Evolutionary conservation across 2,888 invertebrate genomes (phyloP), one percentile per base, ranked within the genome.

Genomic region (Pterobdella sp.): DNA sequence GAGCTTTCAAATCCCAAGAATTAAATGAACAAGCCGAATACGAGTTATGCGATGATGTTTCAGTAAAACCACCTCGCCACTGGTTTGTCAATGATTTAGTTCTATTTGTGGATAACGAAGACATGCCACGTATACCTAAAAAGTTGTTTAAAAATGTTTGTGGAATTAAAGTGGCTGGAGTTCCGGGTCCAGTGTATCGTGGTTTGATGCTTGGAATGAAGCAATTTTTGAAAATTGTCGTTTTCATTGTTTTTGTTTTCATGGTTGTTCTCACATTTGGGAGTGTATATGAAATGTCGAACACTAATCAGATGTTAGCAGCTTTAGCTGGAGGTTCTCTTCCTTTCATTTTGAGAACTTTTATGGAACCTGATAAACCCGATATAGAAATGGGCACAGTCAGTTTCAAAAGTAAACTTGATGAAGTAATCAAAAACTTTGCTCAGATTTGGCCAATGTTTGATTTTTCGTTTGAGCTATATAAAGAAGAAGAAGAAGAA

Each of bases 181-280:
- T 80, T 0, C 83, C 83, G 0, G 83, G 83, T 0, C 82, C 82
- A 0, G 82, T 83, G 0, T 82, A 81, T 73, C 76, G 79, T 3
- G 81, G 81, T 72, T 78, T 82, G 1, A 75, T 83, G 32, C 76
- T 79, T 31, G 83, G 82, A n/a, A 80, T 81, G 4, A 80, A 80
- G 29, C 81, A 82, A 74, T 82, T 83, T 76, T 77, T 81, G 66
- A 80, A 80, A 26, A 82, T 82, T 70, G 80, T 82, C 0, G 74
- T 81, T 3, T 83, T 83, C 75, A 77, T 83, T 0, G 77, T 80
- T 67, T 82, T 83, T 76, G 82, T 83, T 3, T 82, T 82, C 80
- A 79, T 83, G 49, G 82, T 83, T n/a, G 81, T 83, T 32, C 79
- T 82, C 79, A 81, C 82, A 3, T 83, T 83, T 76, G 83, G 83